Base-by-base conservation (phyloP, 2,888 invertebrate genomes). In the Diarsia mendica region DNA sequence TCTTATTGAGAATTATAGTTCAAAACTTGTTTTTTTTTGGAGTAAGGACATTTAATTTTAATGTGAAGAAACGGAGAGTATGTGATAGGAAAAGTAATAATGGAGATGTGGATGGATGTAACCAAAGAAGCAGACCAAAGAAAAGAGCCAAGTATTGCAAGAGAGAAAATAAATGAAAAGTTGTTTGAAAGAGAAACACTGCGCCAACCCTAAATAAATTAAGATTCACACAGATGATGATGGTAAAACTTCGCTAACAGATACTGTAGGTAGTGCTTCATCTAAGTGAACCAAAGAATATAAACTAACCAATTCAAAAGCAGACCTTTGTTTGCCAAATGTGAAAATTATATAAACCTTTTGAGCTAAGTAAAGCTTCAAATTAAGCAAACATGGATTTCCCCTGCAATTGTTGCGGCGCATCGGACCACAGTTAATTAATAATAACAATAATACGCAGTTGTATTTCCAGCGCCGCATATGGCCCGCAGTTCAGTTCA, bases 381-480 rank as follows among this genome's bases (percentile, higher is more conserved):
- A 15, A 44, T 15, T 39, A 48, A 6, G 46, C 28, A 74, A 58
- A 49, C 44, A 53, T 39, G 46, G 6, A 48, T 58, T 80, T 53
- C 23, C 46, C 46, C 9, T 60, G 53, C 51, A 33, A 28, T 53
- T 65, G 53, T 60, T 75, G 75, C 75, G n/a, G 13, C 46, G 39
- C 55, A 69, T 78, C 74, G 53, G 18, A 10, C 67, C 46, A 69
- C 67, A 66, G 67, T 70, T 75, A 77, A 78, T 85, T 75, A 72
- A 64, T 60, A 75, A 60, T 58, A 76, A 78, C 23, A 81, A 75
- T 67, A 77, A 71, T 64, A 79, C 66, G 60, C 67, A 72, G 64
- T 75, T 49, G 61, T 77, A 69, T 79, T 83, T 63, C 5, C 69
- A 76, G 80, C 44, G 23, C 65, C 67, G 58, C 86, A 84, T 77